phyloP scores from a whole-genome alignment of 2,797 vertebrate species.

The Kryptolebias ocellatus region DNA sequence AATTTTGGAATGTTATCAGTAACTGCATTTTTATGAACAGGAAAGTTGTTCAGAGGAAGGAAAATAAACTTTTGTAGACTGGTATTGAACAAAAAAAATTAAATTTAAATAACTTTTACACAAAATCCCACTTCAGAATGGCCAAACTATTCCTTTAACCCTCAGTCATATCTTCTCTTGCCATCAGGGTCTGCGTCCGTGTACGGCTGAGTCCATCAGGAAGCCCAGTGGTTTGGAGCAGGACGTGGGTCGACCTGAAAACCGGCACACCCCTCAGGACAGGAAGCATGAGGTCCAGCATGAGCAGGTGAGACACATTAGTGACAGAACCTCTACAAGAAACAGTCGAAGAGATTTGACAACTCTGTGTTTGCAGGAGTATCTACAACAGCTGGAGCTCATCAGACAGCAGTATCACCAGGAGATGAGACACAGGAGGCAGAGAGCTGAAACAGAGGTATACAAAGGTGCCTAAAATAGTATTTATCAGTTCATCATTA shows the following conservation, averaged over 20 bases:
- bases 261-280: conserved; percentile 33
- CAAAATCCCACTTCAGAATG: no score
- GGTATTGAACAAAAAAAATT: no score
- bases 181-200: conserved; percentile 87
- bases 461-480: not conserved
- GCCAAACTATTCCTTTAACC: not conserved
- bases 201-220: conserved; percentile 74
- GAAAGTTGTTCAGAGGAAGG: no score
- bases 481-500: not conserved
- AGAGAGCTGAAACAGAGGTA: conserved; percentile 77
- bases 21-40: not conserved
- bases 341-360: not conserved
- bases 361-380: conserved; percentile 79
- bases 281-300: conserved; percentile 70
- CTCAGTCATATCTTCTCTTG: conserved; percentile 5
- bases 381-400: conserved; percentile 85
- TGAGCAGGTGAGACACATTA: conserved; percentile 68
- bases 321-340: not conserved
- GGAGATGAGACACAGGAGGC: conserved; percentile 82
- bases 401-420: conserved; percentile 89
- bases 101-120: no score
- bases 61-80: no score
- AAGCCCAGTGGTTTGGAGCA: conserved; percentile 39
- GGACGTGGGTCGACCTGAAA: conserved; percentile 47
- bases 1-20: not conserved